A percentile compares a stretch with the other conserved stretches of the same genome.
Conservation (phyloP, 2,797 vertebrate genomes). For the Pseudochirops corinnae region DNA sequence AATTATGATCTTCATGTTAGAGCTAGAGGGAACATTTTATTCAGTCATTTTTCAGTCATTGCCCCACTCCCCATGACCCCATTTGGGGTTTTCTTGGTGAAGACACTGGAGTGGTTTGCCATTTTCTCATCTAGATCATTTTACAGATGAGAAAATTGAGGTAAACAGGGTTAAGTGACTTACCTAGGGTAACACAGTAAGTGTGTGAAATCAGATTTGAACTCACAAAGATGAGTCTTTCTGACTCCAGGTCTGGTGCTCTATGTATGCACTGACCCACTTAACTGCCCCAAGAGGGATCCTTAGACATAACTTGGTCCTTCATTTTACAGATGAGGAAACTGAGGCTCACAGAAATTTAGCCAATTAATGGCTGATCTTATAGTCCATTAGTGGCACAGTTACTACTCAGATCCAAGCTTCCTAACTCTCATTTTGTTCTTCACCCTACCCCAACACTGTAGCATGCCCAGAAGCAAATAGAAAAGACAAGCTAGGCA, state of each 20-base stretch:
- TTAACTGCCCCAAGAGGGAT: neutral
- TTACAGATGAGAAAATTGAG: neutral
- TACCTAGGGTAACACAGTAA: neutral
- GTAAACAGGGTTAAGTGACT: neutral
- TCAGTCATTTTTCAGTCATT: neutral
- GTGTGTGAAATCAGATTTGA: neutral
- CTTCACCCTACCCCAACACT: neutral
- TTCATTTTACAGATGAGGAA: neutral
- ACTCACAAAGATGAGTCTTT: neutral
- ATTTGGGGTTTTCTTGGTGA: neutral
- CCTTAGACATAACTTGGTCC: neutral
- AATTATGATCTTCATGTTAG: neutral
- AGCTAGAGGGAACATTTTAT: neutral
- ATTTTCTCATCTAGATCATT: neutral
- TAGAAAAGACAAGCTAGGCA: conserved; percentile 10
- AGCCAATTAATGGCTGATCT: neutral
- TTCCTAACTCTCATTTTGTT: neutral
- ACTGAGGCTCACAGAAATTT: neutral
- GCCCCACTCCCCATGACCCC: neutral
- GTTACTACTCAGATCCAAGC: neutral
- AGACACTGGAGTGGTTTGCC: neutral
- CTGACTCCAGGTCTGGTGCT: neutral
- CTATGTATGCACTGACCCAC: neutral
- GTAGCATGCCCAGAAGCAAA: neutral
- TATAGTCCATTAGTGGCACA: neutral